A percentile compares a stretch with the other conserved stretches of the same genome.
Conservation (phyloP, 92 coral and sea anemone genomes). For the Parazoanthus atlanticus region DNA sequence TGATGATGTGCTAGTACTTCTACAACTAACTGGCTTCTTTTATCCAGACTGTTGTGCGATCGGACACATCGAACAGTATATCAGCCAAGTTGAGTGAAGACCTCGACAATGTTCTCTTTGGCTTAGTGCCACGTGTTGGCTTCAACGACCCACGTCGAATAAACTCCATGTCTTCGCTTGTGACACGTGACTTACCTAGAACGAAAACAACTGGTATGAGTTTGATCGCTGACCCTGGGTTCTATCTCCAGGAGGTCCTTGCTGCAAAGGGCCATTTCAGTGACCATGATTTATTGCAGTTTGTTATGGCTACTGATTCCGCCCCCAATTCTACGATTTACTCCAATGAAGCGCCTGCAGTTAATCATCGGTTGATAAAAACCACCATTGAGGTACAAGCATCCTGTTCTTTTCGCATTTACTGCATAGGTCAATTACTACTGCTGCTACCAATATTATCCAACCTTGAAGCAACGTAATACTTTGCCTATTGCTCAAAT, state of each 20-base stretch:
- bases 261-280: slow-evolving; percentile 18
- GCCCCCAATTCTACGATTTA: background rate
- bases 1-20: too few relatives aligned
- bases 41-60: background rate
- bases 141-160: background rate
- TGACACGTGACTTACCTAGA: background rate
- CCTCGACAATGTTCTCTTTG: slow-evolving; percentile 6
- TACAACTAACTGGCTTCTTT: background rate
- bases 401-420: background rate
- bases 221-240: background rate
- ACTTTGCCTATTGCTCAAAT: too few relatives aligned
- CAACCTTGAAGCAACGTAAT: too few relatives aligned
- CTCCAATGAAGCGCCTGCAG: background rate
- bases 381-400: background rate
- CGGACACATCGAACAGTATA: background rate
- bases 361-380: background rate
- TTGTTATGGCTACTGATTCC: background rate
- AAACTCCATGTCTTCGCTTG: slow-evolving; percentile 4
- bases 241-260: slow-evolving; percentile 8
- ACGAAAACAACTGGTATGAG: background rate
- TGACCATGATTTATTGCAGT: slow-evolving; percentile 18
- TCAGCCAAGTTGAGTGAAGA: background rate
- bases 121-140: slow-evolving; percentile 13
- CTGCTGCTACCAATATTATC: too few relatives aligned
- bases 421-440: too few relatives aligned